A percentile compares a stretch with the other conserved stretches of the same genome.
Evolutionary conservation across 1,140 invertebrate genomes (phyloP).

Genomic region (Philotrypesis tridentata): DNA sequence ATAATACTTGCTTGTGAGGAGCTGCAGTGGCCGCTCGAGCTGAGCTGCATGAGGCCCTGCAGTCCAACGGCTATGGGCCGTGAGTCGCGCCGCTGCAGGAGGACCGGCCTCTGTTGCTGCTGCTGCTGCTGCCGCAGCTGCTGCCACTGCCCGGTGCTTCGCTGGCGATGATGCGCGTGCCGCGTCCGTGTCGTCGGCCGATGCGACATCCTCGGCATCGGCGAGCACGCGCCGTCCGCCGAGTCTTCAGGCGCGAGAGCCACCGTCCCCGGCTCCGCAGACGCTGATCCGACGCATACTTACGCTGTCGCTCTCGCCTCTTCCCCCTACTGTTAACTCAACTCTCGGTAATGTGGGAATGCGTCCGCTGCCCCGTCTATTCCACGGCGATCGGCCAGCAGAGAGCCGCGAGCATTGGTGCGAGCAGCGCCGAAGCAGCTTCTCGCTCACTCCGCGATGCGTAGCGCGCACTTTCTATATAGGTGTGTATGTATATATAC

Average conservation of each 20-base stretch:
- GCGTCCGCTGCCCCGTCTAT: too few relatives aligned
- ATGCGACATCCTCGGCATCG: neutral
- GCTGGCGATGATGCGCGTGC: neutral
- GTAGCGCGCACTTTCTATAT: neutral
- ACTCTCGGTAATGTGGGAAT: too few relatives aligned
- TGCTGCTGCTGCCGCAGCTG: too few relatives aligned
- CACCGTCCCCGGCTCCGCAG: too few relatives aligned
- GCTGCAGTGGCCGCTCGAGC: neutral
- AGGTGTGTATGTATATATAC: too few relatives aligned
- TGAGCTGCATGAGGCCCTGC: neutral
- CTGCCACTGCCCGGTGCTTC: neutral
- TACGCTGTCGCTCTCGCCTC: neutral
- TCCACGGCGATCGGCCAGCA: too few relatives aligned
- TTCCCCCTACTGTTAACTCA: neutral
- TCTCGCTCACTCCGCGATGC: neutral
- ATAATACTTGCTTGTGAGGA: conserved; percentile 30
- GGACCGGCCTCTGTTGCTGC: neutral
- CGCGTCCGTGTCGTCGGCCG: neutral
- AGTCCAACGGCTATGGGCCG: neutral
- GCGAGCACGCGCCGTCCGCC: too few relatives aligned
- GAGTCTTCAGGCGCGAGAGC: too few relatives aligned
- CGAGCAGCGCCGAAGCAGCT: neutral
- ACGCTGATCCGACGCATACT: neutral
- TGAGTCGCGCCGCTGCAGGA: neutral
- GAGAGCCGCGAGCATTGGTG: too few relatives aligned